Evolutionary conservation across 30 jellyfish, hydroid and myxozoan species (phyloP), one percentile per base, ranked within the genome.

Genomic region (Rhopilema esculentum): DNA sequence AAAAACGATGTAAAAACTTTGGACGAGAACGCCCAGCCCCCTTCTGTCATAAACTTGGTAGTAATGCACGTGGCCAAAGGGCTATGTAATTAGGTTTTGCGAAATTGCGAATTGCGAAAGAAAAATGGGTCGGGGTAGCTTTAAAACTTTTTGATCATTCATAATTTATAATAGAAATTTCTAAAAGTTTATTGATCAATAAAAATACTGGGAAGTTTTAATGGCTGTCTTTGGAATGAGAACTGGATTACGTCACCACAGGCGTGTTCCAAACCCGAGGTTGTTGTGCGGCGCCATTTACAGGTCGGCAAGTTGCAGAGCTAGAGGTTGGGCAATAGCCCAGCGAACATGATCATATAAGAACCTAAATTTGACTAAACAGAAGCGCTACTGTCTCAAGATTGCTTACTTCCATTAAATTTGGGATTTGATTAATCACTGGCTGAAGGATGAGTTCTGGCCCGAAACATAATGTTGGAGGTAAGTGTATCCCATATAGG

Each of bases 201-300:
- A 40, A 40, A 40, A 40, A 40, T 40, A 12, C 57, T 40, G 12
- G 57, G 57, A 40, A 40, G 21, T 66, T 18, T 66, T 66, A 9
- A 66, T 66, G 76, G 76, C 12, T 40, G 57, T 40, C 57, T 40
- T 12, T 40, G 48, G 76, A 66, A 4, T 18, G 65, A 27, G 74
- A 17, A 21, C 15, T 28, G 24, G 19, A 80, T 82, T 82, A 82
- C 91, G 91, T 82, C 91, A 82, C 49, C 84, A 66, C 92, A 84
- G 92, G 92, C 92, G 92, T 84, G 92, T 84, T 69, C 83, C 83
- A 68, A 69, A 26, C 91, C 21, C 20, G 69, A 51, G 68, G 81
- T 63, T 69, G 30, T 85, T 25, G 92, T 72, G 57, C 80, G 92
- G 87, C 92, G 92, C 92, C 92, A 84, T 84, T 84, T 61, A 79